Percentiles rank a stretch among this genome's conserved stretches.
phyloP scores from a whole-genome alignment of 2,113 vertebrate genomes.

The Cinclus cinclus region DNA sequence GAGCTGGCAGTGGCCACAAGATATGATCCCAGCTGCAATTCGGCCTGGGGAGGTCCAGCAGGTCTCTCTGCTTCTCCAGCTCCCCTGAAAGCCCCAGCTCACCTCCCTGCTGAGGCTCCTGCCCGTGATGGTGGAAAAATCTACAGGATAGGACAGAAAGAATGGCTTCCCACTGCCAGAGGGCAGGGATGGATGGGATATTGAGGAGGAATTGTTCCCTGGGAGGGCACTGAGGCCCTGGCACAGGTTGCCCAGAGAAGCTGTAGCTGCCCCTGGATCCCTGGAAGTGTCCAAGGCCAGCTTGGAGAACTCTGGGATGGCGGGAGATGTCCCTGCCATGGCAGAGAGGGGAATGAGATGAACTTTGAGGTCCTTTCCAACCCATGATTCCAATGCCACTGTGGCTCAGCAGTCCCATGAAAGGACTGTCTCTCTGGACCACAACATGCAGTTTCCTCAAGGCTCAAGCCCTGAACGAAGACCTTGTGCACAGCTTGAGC shows the following conservation, averaged over 20 bases:
- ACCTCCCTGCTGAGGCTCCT: background rate
- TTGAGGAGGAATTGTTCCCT: background rate
- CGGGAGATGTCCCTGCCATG: background rate
- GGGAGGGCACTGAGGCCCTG: background rate
- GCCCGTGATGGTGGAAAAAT: background rate
- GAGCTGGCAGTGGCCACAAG: background rate
- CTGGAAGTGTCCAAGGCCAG: background rate
- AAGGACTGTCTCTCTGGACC: background rate
- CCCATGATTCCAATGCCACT: accelerated
- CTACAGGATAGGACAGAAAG: background rate
- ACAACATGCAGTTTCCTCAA: background rate
- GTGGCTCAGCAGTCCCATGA: background rate
- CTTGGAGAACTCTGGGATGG: background rate
- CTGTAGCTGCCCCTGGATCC: background rate
- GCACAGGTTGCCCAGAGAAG: background rate
- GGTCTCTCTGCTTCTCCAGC: background rate
- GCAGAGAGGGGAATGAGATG: accelerated
- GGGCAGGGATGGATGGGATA: background rate
- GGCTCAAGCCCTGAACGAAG: background rate
- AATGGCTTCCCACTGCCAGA: background rate
- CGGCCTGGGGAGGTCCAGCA: background rate
- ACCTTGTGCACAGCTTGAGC: background rate
- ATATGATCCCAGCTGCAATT: background rate
- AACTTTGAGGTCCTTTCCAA: background rate
- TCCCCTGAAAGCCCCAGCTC: background rate